Evolutionary conservation across 2,113 vertebrate species (phyloP), one percentile per base, ranked within the genome.

Genomic region (Oncorhynchus tshawytscha): DNA sequence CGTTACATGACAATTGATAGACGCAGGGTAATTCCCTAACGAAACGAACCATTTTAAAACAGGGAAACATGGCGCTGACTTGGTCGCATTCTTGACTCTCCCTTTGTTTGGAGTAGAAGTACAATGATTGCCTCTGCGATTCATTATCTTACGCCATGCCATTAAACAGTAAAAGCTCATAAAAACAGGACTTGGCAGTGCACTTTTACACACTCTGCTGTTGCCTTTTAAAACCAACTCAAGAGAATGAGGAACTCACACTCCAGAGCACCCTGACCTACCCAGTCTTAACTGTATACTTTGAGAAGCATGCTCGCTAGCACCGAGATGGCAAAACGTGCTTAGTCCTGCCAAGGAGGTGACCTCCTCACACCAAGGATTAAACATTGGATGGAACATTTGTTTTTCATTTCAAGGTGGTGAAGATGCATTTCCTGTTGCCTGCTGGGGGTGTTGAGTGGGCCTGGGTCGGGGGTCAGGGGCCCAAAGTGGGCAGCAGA

Each of bases 331-430:
- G 3, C 24, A 24, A n/a, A 64, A 64, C n/a, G 11, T 7, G 3
- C 65, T 7, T 9, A 72, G 73, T 78, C 73, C 27, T 76, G 75
- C 77, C 60, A 82, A 77, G 68, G 78, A 71, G 59, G 72, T 81
- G 84, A 86, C 72, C 82, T 77, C 74, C 72, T 83, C 22, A 24
- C 70, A 71, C 67, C 34, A n/a, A 54, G 68, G 70, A 79, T 86
- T 85, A 84, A 82, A 82, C 80, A 81, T 88, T 86, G 77, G 54
- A 80, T 78, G 78, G 68, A 86, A 86, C 72, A 82, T 80, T 84
- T 89, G 81, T 81, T 88, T 80, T 86, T 87, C 80, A 86, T 89
- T 87, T 81, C 70, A 78, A 54, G 77, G 72, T 71, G 34, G 54
- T 80, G 64, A 88, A 83, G 84, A 78, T 82, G 77, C 73, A 87